Base-by-base conservation (phyloP, 1,140 invertebrate species). In the Atopsyche davidsoni region DNA sequence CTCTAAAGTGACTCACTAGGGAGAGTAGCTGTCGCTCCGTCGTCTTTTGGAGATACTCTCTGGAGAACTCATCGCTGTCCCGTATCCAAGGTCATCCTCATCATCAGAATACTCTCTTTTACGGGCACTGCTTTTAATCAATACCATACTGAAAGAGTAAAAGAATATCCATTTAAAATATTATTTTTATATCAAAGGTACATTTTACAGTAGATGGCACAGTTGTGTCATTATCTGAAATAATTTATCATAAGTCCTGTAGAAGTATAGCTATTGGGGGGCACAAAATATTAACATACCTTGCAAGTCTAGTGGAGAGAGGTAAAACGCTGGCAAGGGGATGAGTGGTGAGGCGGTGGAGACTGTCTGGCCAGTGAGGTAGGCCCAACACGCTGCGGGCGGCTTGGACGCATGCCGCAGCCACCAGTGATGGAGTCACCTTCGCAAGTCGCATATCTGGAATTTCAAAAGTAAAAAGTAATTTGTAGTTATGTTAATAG, bases 71-170 rank as follows among this genome's bases (percentile, higher is more conserved):
- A 46, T 51, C 14, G 22, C 55, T 2, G 55, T 53, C 28, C 28
- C 34, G 34, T 57, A 57, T 13, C 55, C 55, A 21, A 46, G 51
- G 35, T 57, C 52, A 21, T 55, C 52, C 23, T 36, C 45, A 21
- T 43, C 48, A 11, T 21, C 22, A 2, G 46, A 50, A 13, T 46
- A 40, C 23, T 25, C 23, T 11, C 43, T 34, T 21, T 52, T 52
- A 23, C 18, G 35, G n/a, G 9, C 25, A 13, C 14, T 40, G 19
- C 13, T 34, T 44, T 43, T 32, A 11, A 25, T 45, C 19, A 36
- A 14, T 32, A 40, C 22, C 50, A 52, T 52, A 6, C 50, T 46
- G 25, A 28, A 28, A 28, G 13, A 7, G 7, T 36, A 9, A 7
- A n/a, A 6, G 6, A 28, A 28, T 7, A 28, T 28, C 6, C n/a